phyloP scores from a whole-genome alignment of 2,113 vertebrate species.

The Uria aalge region DNA sequence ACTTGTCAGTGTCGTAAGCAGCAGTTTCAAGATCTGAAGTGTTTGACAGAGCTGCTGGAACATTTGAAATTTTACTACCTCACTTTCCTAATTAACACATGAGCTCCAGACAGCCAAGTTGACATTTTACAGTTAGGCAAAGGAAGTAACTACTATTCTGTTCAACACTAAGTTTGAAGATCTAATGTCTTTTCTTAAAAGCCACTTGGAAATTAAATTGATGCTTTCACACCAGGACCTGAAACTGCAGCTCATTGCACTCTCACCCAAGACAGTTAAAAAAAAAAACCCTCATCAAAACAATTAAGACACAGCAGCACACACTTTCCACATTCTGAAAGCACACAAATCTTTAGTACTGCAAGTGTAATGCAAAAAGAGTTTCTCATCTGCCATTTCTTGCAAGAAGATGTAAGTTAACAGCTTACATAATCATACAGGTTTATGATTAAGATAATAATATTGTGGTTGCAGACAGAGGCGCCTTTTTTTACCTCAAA shows the following conservation, averaged over 20 bases:
- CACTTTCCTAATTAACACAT: conserved; percentile 52
- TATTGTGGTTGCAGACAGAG: background rate
- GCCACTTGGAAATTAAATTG: background rate
- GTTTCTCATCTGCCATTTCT: background rate
- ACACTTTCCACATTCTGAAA: background rate
- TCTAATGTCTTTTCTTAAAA: conserved; percentile 3
- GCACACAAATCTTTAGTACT: background rate
- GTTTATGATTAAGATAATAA: background rate
- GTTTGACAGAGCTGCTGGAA: conserved; percentile 66
- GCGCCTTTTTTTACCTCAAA: background rate
- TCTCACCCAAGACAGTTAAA: background rate
- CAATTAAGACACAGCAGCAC: background rate
- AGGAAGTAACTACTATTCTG: background rate
- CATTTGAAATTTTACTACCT: conserved; percentile 59
- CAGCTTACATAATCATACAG: background rate
- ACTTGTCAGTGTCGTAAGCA: conserved; percentile 52
- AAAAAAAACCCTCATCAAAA: background rate
- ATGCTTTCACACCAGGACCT: background rate
- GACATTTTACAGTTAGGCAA: conserved; percentile 11
- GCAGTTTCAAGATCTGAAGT: conserved; percentile 51
- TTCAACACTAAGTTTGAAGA: background rate
- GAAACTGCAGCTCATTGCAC: background rate
- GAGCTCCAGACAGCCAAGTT: conserved; percentile 44
- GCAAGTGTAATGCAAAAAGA: background rate
- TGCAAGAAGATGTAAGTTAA: background rate